A percentile compares a stretch with the other conserved stretches of the same genome.
Conservation (phyloP, 1,140 invertebrate species). For the Drosophila sproati region DNA sequence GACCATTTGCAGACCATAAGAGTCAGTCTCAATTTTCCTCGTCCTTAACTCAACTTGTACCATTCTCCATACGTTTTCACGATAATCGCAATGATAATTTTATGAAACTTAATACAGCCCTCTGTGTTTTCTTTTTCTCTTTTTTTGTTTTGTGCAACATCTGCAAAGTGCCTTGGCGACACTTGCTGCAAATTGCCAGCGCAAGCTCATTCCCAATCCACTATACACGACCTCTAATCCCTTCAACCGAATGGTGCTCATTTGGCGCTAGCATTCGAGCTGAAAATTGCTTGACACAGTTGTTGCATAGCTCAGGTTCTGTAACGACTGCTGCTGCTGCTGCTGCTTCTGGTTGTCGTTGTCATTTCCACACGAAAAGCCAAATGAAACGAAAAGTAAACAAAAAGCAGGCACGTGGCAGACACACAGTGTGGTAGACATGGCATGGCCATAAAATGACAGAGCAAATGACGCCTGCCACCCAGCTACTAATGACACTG, state of each 20-base stretch:
- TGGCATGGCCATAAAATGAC: slow-evolving; percentile 71
- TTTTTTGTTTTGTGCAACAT: slow-evolving; percentile 60
- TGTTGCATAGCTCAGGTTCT: slow-evolving; percentile 57
- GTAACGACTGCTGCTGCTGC: neutral
- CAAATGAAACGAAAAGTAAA: slow-evolving; percentile 67
- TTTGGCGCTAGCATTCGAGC: slow-evolving; percentile 61
- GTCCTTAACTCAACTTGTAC: slow-evolving; percentile 1
- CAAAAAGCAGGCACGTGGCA: slow-evolving; percentile 52
- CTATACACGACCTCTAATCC: neutral
- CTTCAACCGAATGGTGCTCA: slow-evolving; percentile 16
- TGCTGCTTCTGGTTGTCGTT: slow-evolving; percentile 45
- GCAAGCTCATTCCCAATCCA: neutral
- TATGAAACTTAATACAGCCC: slow-evolving; percentile 50
- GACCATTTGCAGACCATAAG: neutral
- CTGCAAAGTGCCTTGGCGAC: slow-evolving; percentile 76
- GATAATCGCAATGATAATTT: slow-evolving; percentile 78
- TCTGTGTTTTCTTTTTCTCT: slow-evolving; percentile 20
- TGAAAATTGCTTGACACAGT: slow-evolving; percentile 80
- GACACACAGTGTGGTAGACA: slow-evolving; percentile 20
- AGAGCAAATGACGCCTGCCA: slow-evolving; percentile 61
- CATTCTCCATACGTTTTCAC: slow-evolving; percentile 60
- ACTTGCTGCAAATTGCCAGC: slow-evolving; percentile 71
- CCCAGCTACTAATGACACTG: slow-evolving; percentile 65
- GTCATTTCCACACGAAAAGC: slow-evolving; percentile 73
- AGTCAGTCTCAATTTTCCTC: neutral